Evolutionary conservation across 2,797 vertebrate genomes (phyloP).

Genomic region (Remorina albescens): DNA sequence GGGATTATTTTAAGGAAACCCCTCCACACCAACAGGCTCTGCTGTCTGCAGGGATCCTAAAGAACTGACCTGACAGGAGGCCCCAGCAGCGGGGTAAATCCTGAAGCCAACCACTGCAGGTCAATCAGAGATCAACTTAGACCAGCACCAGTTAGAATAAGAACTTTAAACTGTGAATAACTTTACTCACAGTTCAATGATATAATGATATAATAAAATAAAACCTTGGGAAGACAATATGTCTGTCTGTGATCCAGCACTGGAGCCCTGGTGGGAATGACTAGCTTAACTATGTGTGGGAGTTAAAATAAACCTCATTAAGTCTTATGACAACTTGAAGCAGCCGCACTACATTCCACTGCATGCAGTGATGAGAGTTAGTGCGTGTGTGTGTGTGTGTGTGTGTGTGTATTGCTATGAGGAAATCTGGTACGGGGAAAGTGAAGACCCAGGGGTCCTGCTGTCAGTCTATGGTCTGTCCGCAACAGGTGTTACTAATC

Average conservation of each 20-base stretch:
- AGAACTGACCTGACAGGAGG: constrained; percentile 36
- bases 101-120: constrained; percentile 20
- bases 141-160: not conserved
- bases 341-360: constrained; percentile 60
- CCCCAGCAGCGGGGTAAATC: constrained; percentile 27
- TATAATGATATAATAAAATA: not conserved
- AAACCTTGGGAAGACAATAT: not conserved
- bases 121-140: constrained; percentile 25
- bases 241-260: constrained; percentile 10
- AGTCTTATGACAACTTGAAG: constrained; percentile 64
- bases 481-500: constrained; percentile 69
- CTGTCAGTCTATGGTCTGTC: constrained; percentile 45
- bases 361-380: constrained; percentile 41
- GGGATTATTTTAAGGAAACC: constrained; percentile 36
- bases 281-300: constrained; percentile 55
- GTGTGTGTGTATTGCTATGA: constrained; percentile 19
- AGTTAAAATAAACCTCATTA: constrained; percentile 76
- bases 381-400: constrained; percentile 5
- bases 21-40: constrained; percentile 49
- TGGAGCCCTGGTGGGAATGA: constrained; percentile 39
- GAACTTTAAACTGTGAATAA: not conserved
- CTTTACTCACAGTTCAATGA: not conserved
- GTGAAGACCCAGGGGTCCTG: constrained; percentile 17
- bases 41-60: constrained; percentile 34
- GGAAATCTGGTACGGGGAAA: constrained; percentile 20